A percentile compares a stretch with the other conserved stretches of the same genome.
phyloP scores from a whole-genome alignment of 1,140 invertebrate genomes.

The Euura lappo region DNA sequence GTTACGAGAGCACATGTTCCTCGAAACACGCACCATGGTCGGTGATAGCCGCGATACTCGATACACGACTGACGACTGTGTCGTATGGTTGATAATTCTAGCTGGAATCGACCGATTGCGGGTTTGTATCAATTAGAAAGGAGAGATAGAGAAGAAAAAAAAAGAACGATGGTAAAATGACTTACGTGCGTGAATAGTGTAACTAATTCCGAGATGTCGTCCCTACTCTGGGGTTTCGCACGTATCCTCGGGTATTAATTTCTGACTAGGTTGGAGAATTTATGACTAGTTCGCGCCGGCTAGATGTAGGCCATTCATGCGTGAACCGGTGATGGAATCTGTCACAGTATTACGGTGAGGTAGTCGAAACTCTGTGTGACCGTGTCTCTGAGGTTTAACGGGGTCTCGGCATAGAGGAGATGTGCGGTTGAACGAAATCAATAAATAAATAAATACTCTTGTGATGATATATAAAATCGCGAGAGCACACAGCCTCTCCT shows the following conservation, averaged over 20 bases:
- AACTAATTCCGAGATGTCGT: neutral
- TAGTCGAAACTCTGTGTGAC: too few relatives aligned
- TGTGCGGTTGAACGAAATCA: constrained; percentile 1
- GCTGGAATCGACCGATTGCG: too few relatives aligned
- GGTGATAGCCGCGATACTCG: too few relatives aligned
- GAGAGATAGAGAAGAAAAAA: too few relatives aligned
- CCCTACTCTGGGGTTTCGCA: neutral
- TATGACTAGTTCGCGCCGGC: neutral
- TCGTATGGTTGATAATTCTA: too few relatives aligned
- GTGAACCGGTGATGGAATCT: neutral
- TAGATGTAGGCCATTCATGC: constrained; percentile 4
- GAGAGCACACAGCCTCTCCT: neutral
- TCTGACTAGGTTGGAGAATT: neutral
- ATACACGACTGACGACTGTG: too few relatives aligned
- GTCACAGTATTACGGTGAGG: neutral
- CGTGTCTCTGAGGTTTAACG: too few relatives aligned
- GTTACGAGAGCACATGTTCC: too few relatives aligned
- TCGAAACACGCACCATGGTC: too few relatives aligned
- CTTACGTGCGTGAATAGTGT: neutral
- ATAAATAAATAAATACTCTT: constrained; percentile 15
- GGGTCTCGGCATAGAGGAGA: neutral
- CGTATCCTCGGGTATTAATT: neutral
- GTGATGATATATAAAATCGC: neutral
- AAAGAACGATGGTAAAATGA: too few relatives aligned
- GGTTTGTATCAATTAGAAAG: too few relatives aligned